Evolutionary conservation across 2,888 invertebrate genomes (phyloP).

Genomic region (Patella pellucida): DNA sequence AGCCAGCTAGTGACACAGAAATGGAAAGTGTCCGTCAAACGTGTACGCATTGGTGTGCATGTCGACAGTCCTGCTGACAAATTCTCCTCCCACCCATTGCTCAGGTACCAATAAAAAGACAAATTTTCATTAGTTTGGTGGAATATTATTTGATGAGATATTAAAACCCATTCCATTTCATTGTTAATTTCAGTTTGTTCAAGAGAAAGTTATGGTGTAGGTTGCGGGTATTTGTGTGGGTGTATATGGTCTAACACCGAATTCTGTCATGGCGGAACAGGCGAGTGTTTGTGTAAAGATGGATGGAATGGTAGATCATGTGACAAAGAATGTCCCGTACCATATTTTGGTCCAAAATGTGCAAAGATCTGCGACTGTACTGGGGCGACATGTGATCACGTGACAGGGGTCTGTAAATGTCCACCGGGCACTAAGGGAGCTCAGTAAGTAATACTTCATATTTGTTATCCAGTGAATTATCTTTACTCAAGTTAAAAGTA

Average conservation of each 20-base stretch:
- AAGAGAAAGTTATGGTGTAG: not conserved
- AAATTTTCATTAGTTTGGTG: too few species aligned
- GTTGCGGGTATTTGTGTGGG: not conserved
- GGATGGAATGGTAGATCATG: conserved; percentile 42
- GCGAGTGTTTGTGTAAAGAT: conserved; percentile 18
- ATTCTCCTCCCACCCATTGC: too few species aligned
- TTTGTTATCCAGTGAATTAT: too few species aligned
- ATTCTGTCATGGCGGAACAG: not conserved
- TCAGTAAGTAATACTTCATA: conserved; percentile 25
- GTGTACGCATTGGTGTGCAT: too few species aligned
- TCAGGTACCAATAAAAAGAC: too few species aligned
- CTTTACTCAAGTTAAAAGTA: too few species aligned
- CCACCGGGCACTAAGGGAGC: conserved; percentile 42
- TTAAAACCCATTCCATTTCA: too few species aligned
- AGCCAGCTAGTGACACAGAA: too few species aligned
- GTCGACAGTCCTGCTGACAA: too few species aligned
- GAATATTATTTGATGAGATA: too few species aligned
- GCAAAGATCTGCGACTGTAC: conserved; percentile 44
- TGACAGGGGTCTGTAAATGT: conserved; percentile 52
- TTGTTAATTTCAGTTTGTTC: not conserved
- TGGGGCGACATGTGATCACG: conserved; percentile 51
- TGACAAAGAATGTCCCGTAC: conserved; percentile 36
- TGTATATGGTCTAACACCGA: not conserved
- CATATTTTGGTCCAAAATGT: conserved; percentile 48
- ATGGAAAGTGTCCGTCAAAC: too few species aligned